These are phyloP conservation scores for Anolis apletophallus DNA, from an alignment of 2,797 vertebrate species.

Conservation along the genomic window DNA sequence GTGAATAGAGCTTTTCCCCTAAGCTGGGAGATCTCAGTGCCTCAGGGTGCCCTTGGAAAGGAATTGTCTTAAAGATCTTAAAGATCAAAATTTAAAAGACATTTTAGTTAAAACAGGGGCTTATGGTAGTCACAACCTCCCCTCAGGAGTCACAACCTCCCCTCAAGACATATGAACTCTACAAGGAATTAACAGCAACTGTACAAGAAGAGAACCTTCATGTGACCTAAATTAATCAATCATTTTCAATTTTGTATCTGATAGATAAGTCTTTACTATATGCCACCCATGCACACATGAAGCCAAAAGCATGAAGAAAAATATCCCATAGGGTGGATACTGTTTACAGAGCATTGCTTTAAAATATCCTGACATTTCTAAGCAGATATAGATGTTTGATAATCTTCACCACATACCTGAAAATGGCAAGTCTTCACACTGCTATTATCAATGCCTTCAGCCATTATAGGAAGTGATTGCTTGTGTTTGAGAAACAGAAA, in stretches of 20 bases:
- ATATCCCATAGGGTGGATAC: neutral
- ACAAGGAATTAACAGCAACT: neutral
- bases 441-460: too few relatives aligned
- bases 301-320: neutral
- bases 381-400: neutral
- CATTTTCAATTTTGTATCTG: neutral
- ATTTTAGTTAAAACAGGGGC: neutral
- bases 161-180: neutral
- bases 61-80: neutral
- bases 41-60: neutral
- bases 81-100: neutral
- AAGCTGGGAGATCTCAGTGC: neutral
- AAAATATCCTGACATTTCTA: neutral
- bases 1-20: neutral
- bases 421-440: neutral
- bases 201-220: neutral
- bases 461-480: neutral
- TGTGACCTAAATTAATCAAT: slow-evolving; percentile 2
- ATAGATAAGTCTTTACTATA: neutral
- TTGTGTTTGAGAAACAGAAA: neutral
- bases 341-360: neutral
- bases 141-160: neutral
- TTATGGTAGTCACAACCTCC: neutral
- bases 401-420: neutral
- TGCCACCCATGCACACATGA: neutral